Evolutionary conservation across 2,797 vertebrate species (phyloP), one percentile per base, ranked within the genome.

Genomic region (Sebastes taczanowskii): DNA sequence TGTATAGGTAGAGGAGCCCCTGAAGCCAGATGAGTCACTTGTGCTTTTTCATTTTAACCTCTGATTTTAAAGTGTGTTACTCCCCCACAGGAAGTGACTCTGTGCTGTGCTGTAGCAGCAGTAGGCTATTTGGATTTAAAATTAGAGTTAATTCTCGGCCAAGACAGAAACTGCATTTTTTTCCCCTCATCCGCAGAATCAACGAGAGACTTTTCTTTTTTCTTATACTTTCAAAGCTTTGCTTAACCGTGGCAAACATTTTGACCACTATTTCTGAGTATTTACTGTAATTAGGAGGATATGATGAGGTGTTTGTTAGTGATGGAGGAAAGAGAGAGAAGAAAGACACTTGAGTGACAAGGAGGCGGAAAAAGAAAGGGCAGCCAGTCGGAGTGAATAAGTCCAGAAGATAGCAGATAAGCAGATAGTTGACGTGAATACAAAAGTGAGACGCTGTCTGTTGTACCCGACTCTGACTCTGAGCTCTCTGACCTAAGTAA

Each of bases 21-120:
- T 77, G 65, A 8, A 88, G 83, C 59, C 49, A 65, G 1, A 91
- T 91, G 80, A 89, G 52, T 92, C 76, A 85, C 20, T 60, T 61
- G 10, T 42, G 10, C 30, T 6, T 87, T 83, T 73, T 84, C 6
- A 55, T 73, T 75, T 84, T 77, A 76, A 89, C 32, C 60, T 80
- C 64, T 62, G 35, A 56, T 80, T 81, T 77, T 42, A 55, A 78
- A 74, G 74, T 72, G 62, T 34, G 49, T 32, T 62, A 55, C 25
- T 83, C 61, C 66, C 73, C 82, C 73, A 18, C 74, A 74, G 82
- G 77, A 49, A 61, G 67, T 85, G 78, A 86, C 82, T 62, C 3
- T 74, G 52, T 11, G 20, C 58, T 72, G 11, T 59, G n/a, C 42
- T 52, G 20, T 64, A 61, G 59, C 58, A 55, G 62, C 53, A 62